Evolutionary conservation across 2,888 invertebrate species (phyloP).

Genomic region (Didymodactylos carnosus): DNA sequence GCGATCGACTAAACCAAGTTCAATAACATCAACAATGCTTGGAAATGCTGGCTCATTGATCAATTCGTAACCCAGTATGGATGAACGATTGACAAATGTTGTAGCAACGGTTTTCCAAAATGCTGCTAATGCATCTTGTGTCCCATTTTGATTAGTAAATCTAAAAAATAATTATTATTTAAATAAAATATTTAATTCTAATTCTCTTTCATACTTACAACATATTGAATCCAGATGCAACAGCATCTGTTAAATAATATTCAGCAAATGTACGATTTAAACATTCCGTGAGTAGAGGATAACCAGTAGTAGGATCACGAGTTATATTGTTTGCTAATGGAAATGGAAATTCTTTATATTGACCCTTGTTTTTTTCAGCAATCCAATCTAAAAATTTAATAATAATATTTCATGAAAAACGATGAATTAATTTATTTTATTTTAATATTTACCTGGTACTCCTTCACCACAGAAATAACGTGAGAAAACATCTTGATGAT

Average conservation of each 20-base stretch:
- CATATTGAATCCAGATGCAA: not conserved
- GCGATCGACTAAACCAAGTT: not conserved
- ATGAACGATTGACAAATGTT: constrained; percentile 16
- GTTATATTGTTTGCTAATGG: not conserved
- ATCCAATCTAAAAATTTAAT: too few relatives aligned
- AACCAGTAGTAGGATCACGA: not conserved
- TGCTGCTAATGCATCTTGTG: constrained; percentile 4
- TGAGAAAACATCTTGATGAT: constrained; percentile 22
- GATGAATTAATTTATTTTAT: too few relatives aligned
- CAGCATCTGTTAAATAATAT: not conserved
- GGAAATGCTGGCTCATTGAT: constrained; percentile 21
- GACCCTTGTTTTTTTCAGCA: not conserved
- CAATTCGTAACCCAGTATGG: constrained; percentile 22
- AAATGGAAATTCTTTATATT: not conserved
- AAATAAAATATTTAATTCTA: not conserved
- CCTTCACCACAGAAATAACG: not conserved
- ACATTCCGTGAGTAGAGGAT: not conserved
- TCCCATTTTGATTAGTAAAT: not conserved
- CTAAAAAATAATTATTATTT: not conserved
- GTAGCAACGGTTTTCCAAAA: constrained; percentile 20
- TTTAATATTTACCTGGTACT: too few relatives aligned
- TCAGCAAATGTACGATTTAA: not conserved
- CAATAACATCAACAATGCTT: not conserved
- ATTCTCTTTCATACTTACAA: not conserved
- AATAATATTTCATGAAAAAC: too few relatives aligned